phyloP scores from a whole-genome alignment of 2,797 vertebrate genomes.

The Trachurus trachurus region DNA sequence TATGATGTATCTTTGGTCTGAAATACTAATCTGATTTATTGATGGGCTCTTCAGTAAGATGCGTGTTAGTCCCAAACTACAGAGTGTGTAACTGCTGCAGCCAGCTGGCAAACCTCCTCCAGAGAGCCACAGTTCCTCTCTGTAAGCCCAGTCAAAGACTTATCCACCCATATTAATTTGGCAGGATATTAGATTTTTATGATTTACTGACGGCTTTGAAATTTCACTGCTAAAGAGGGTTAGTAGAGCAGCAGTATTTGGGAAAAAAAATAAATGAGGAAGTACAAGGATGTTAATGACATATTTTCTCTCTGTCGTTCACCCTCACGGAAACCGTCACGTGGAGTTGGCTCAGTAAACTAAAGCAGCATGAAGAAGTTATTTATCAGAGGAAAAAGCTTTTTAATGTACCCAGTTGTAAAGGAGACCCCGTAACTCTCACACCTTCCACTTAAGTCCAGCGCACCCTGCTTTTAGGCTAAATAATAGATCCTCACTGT shows the following conservation, averaged over 20 bases:
- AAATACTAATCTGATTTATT: slow-evolving; percentile 58
- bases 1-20: slow-evolving; percentile 29
- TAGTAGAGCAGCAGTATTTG: not conserved
- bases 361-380: not conserved
- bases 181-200: slow-evolving; percentile 40
- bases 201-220: slow-evolving; percentile 42
- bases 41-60: slow-evolving; percentile 48
- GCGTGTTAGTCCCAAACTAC: slow-evolving; percentile 39
- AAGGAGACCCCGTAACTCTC: not conserved
- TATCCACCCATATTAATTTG: slow-evolving; percentile 43
- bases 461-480: slow-evolving; percentile 19
- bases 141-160: slow-evolving; percentile 43
- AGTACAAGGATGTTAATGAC: not conserved
- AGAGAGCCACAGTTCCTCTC: slow-evolving; percentile 15
- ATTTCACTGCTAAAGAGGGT: slow-evolving; percentile 8
- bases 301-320: not conserved
- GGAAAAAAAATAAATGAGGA: slow-evolving; percentile 18
- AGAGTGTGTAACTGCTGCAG: slow-evolving; percentile 37
- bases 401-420: slow-evolving; percentile 40
- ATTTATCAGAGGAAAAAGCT: slow-evolving; percentile 42
- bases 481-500: slow-evolving; percentile 60
- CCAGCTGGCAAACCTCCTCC: slow-evolving; percentile 56
- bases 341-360: not conserved
- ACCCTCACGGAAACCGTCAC: not conserved
- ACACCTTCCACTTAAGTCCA: slow-evolving; percentile 22